Conservation (phyloP, 2,113 vertebrate genomes). For the Neodontobutis hainanensis region DNA sequence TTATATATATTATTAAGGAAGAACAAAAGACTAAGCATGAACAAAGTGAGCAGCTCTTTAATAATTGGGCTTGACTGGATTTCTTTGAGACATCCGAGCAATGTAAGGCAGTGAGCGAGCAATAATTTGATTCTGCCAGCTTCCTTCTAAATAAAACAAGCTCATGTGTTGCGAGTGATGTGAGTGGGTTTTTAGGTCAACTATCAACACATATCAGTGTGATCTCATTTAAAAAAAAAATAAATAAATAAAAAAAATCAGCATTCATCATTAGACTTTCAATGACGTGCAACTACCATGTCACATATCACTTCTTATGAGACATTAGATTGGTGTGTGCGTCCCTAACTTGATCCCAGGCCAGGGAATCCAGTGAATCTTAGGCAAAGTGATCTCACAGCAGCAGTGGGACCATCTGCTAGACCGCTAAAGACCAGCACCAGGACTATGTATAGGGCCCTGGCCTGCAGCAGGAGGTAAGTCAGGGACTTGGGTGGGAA, state of each 20-base stretch:
- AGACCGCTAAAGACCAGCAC: conserved; percentile 78
- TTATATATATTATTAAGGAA: no score
- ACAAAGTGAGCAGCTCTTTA: no score
- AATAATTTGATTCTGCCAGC: conserved; percentile 22
- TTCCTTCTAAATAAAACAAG: conserved; percentile 41
- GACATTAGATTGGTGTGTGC: conserved; percentile 48
- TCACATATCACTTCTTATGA: conserved; percentile 34
- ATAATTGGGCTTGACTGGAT: conserved; percentile 4
- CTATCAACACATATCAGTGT: background rate
- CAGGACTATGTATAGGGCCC: conserved; percentile 84
- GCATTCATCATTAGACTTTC: conserved; percentile 25
- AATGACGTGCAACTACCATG: conserved; percentile 20
- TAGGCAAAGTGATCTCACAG: conserved; percentile 77
- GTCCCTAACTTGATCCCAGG: conserved; percentile 60
- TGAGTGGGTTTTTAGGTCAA: conserved; percentile 11
- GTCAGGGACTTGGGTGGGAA: conserved; percentile 59
- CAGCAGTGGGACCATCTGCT: conserved; percentile 80
- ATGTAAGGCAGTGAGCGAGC: conserved; percentile 17
- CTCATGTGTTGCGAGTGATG: background rate
- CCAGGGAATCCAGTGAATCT: conserved; percentile 73
- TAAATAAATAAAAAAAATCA: conserved; percentile 36
- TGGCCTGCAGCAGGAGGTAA: conserved; percentile 51
- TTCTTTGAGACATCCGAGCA: conserved; percentile 37
- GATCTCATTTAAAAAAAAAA: conserved; percentile 35
- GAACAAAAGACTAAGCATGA: no score